Conservation (phyloP, 2,888 invertebrate genomes). For the Ellobium chinense region DNA sequence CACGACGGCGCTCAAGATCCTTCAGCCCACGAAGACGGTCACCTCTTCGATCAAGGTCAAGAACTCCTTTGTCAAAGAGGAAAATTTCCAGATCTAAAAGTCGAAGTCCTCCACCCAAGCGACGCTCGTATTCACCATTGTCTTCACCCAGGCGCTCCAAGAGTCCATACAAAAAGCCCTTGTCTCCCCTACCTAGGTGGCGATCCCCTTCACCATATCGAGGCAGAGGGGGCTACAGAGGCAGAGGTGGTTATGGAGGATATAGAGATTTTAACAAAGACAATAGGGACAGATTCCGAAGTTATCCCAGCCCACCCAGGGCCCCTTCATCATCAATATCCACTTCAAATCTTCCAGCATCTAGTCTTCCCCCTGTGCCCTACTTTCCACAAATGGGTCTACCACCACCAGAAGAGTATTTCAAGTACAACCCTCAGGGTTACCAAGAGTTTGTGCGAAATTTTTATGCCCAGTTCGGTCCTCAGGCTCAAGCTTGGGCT, state of each 20-base stretch:
- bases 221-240: constrained; percentile 40
- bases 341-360: not conserved
- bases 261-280: constrained; percentile 39
- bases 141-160: constrained; percentile 33
- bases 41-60: constrained; percentile 34
- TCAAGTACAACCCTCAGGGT: constrained; percentile 51
- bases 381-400: constrained; percentile 40
- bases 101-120: constrained; percentile 18
- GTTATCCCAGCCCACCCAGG: constrained; percentile 38
- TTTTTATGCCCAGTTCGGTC: constrained; percentile 39
- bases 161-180: constrained; percentile 46
- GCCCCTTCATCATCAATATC: not conserved
- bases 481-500: constrained; percentile 45
- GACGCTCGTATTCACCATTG: constrained; percentile 29
- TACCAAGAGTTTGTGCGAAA: constrained; percentile 44
- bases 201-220: constrained; percentile 49
- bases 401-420: constrained; percentile 46
- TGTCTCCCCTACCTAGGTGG: constrained; percentile 52
- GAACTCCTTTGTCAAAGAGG: constrained; percentile 28
- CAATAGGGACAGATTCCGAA: not conserved
- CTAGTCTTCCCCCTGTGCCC: constrained; percentile 40
- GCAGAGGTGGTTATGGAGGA: constrained; percentile 46
- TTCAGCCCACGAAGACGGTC: constrained; percentile 36
- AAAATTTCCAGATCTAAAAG: constrained; percentile 23
- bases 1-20: constrained; percentile 51